Base-by-base conservation (phyloP, 2,113 vertebrate genomes). In the Callithrix jacchus region DNA sequence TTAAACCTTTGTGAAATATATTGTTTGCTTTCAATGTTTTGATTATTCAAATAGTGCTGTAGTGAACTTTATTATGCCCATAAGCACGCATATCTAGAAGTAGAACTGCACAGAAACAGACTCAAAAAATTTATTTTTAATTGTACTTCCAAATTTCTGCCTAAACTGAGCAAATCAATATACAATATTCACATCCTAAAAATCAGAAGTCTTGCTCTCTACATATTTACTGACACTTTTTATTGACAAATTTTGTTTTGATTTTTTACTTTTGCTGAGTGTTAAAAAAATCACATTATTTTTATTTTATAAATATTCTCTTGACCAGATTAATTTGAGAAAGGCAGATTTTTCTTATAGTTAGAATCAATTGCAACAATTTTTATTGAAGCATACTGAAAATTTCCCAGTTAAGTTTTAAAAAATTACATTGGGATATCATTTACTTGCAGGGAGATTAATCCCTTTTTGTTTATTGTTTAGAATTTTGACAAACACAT, bases 141-240 rank as follows among this genome's bases (percentile, higher is more conserved):
- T 91, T 93, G 20, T 96, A 94, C 32, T 87, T 86, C 37, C 74
- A 97, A 94, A 95, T 96, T 83, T 93, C 90, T 94, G 56, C 74
- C 37, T 68, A 91, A 86, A 83, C 13, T 68, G 11, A 95, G 17
- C 58, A 95, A 95, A 87, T 93, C 81, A 86, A 40, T 83, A 30
- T 47, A 47, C 25, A 76, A 35, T 87, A 80, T 64, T 94, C 32
- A 89, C 83, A 74, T 14, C 14, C 74, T 92, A 87, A 96, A 97
- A 93, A 93, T 76, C 95, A 32, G 8, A 84, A 21, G 49, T 68
- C 17, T 6, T 94, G 16, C 84, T 87, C 87, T 93, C 54, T 32
- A 95, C 6, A 16, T 93, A 68, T 87, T 80, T 66, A 61, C 35
- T 89, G 42, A 89, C 1, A 82, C 21, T 76, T 73, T 91, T 87